Percentiles rank a stretch among this genome's conserved stretches.
phyloP scores from a whole-genome alignment of 2,113 vertebrate genomes.

The Solea senegalensis region DNA sequence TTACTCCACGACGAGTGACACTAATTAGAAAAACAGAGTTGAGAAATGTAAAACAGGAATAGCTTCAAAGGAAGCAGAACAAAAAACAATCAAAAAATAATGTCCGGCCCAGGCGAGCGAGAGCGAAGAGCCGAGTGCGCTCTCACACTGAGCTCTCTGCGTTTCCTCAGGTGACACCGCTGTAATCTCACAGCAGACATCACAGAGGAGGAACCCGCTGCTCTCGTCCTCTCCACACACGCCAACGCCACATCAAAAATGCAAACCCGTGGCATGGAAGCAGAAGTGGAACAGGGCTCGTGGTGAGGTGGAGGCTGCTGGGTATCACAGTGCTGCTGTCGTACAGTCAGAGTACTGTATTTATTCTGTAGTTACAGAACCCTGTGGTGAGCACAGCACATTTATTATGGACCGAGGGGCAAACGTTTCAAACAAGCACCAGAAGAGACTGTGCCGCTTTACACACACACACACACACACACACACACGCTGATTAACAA shows the following conservation, averaged over 20 bases:
- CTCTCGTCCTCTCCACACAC: constrained; percentile 23
- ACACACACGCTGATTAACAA: constrained; percentile 10
- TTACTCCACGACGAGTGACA: not conserved
- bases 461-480: too few relatives aligned
- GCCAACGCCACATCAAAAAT: constrained; percentile 59
- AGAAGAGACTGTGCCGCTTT: constrained; percentile 12
- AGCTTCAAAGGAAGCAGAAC: constrained; percentile 36
- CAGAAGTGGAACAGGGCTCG: constrained; percentile 44
- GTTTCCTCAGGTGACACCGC: constrained; percentile 49
- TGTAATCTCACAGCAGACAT: constrained; percentile 52
- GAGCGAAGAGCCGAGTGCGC: constrained; percentile 25
- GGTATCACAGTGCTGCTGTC: not conserved
- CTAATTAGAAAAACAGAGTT: constrained; percentile 4
- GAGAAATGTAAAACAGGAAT: constrained; percentile 28
- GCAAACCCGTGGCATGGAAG: constrained; percentile 42
- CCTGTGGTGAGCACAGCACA: constrained; percentile 9
- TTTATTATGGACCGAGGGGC: not conserved
- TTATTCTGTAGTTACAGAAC: constrained; percentile 33
- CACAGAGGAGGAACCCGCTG: constrained; percentile 29
- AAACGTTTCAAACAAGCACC: constrained; percentile 13
- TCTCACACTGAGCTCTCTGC: constrained; percentile 29
- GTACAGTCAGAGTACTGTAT: constrained; percentile 14
- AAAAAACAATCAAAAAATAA: constrained; percentile 1
- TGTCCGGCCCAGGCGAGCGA: constrained; percentile 18
- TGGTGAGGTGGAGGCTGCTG: constrained; percentile 20